These are phyloP conservation scores for Chrysodeixis includens DNA, from an alignment of 2,888 invertebrate species.

Conservation along the genomic window DNA sequence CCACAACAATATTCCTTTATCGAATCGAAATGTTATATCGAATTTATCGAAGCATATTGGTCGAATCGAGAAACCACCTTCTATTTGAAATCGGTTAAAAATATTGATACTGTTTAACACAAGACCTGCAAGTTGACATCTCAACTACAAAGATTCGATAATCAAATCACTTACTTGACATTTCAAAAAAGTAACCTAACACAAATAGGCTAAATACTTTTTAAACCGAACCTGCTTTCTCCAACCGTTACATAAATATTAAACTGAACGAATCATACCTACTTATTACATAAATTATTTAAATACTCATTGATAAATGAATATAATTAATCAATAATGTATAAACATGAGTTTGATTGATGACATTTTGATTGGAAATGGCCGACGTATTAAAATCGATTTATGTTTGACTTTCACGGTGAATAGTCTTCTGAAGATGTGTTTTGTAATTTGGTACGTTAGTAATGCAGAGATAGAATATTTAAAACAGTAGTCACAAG, in stretches of 20 bases:
- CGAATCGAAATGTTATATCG: no score
- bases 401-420: constrained; percentile 56
- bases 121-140: no score
- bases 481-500: no score
- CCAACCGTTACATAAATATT: constrained; percentile 6
- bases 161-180: background rate
- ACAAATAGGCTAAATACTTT: constrained; percentile 16
- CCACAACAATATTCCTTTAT: no score
- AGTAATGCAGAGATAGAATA: no score
- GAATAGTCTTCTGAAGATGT: constrained; percentile 26
- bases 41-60: no score
- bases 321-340: constrained; percentile 46
- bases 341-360: constrained; percentile 47
- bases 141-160: background rate
- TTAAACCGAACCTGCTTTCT: constrained; percentile 30
- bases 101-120: no score
- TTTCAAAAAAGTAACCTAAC: background rate
- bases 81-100: no score
- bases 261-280: constrained; percentile 33
- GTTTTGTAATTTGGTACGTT: background rate
- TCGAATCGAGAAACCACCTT: no score
- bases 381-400: constrained; percentile 50
- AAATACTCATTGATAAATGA: constrained; percentile 43
- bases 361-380: constrained; percentile 51
- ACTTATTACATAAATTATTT: constrained; percentile 12